Base-by-base conservation (phyloP, 2,113 vertebrate genomes). In the Larimichthys crocea region DNA sequence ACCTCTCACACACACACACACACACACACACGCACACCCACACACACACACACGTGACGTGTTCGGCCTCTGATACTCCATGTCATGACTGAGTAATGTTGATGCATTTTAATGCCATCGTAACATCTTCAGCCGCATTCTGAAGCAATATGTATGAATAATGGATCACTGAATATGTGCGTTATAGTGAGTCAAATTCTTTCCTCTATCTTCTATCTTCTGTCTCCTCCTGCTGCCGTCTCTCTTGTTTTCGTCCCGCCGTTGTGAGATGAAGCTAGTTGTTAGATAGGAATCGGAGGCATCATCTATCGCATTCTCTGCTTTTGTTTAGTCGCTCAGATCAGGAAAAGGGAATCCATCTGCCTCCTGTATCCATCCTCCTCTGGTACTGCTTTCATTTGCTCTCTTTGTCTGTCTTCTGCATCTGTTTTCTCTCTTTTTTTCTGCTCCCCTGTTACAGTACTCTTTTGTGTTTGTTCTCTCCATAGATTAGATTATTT, bases 71-170 rank as follows among this genome's bases (percentile, higher is more conserved):
- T 59, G 66, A 82, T 80, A n/a, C 82, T 77, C 55, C 6, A 66
- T 88, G 88, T 88, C 87, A 85, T 75, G 81, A 87, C 87, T 87
- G 88, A 92, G 88, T 85, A 86, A 87, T 82, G 90, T 61, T 62
- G 81, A 82, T 87, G 87, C 89, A 88, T 91, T 91, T 89, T 87
- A 87, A 90, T 88, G 88, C 73, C 20, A 29, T 77, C 62, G 82
- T 87, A 89, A 88, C 83, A 80, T 90, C 89, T 83, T 80, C 57
- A 71, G 86, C 77, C 24, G 62, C 88, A 87, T 91, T 88, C 79
- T 78, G 76, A 88, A 90, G 88, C 70, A 86, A 90, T 92, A 80
- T 24, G 49, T 49, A 91, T 93, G 91, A 93, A 93, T 93, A 88
- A 94, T 93, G 88, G 86, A 92, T 83, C 64, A 69, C 74, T 76